Conservation (phyloP, 2,888 invertebrate species). For the Pinctada fucata region DNA sequence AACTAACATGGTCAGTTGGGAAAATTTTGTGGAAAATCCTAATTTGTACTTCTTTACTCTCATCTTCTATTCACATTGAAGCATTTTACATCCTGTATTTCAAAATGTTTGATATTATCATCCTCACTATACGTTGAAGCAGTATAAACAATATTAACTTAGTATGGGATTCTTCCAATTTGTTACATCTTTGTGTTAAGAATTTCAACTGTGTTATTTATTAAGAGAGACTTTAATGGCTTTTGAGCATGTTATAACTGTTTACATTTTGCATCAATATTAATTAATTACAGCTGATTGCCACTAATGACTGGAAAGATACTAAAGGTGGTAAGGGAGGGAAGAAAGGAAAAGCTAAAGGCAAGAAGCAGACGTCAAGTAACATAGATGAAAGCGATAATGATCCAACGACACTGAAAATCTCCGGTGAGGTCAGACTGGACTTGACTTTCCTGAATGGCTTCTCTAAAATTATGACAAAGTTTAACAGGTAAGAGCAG, state of each 20-base stretch:
- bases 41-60: too few species aligned
- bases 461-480: slow-evolving; percentile 16
- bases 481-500: slow-evolving; percentile 21
- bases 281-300: neutral
- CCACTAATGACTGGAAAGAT: slow-evolving; percentile 12
- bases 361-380: neutral
- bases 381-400: slow-evolving; percentile 20
- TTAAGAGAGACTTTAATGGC: too few species aligned
- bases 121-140: too few species aligned
- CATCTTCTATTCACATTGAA: too few species aligned
- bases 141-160: too few species aligned
- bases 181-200: too few species aligned
- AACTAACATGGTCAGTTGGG: neutral
- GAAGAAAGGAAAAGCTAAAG: neutral
- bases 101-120: too few species aligned
- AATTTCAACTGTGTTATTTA: too few species aligned
- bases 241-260: too few species aligned
- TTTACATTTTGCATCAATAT: too few species aligned
- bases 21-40: neutral
- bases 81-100: too few species aligned
- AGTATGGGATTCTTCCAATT: too few species aligned
- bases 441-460: slow-evolving; percentile 22
- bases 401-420: neutral
- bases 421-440: slow-evolving; percentile 7
- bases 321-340: neutral